A percentile compares a stretch with the other conserved stretches of the same genome.
Conservation (phyloP, 2,888 invertebrate species). For the Ochropacha duplaris region DNA sequence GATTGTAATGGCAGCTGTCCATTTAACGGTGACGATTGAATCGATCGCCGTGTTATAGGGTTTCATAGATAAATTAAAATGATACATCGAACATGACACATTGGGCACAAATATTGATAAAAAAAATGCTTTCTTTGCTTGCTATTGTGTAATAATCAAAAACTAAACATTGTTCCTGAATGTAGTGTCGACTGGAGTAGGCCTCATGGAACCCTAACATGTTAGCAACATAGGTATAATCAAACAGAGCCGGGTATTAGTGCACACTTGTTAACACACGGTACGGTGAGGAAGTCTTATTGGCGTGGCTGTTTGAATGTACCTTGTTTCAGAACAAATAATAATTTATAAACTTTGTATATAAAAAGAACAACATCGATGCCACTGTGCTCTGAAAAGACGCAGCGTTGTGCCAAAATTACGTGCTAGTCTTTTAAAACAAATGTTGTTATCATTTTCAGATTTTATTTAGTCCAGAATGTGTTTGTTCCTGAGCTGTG, state of each 20-base stretch:
- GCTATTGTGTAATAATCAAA: slow-evolving; percentile 54
- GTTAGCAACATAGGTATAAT: slow-evolving; percentile 26
- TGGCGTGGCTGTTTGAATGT: slow-evolving; percentile 19
- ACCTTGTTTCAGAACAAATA: slow-evolving; percentile 55
- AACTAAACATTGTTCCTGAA: slow-evolving; percentile 56
- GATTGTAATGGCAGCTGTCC: slow-evolving; percentile 80
- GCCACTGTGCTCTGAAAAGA: slow-evolving; percentile 66
- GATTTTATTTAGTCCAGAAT: slow-evolving; percentile 83
- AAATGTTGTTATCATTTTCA: slow-evolving; percentile 82
- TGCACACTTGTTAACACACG: no score
- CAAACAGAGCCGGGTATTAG: slow-evolving; percentile 6
- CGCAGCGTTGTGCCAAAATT: slow-evolving; percentile 82
- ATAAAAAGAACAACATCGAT: slow-evolving; percentile 74
- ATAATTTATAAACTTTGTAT: slow-evolving; percentile 46
- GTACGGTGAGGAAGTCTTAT: no score
- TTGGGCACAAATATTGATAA: slow-evolving; percentile 79
- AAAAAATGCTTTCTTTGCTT: slow-evolving; percentile 69
- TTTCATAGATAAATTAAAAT: slow-evolving; percentile 74
- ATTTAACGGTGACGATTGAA: slow-evolving; percentile 66
- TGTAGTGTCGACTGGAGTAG: slow-evolving; percentile 46
- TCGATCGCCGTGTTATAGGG: slow-evolving; percentile 68
- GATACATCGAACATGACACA: slow-evolving; percentile 83
- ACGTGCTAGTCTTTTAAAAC: slow-evolving; percentile 80
- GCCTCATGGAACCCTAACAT: slow-evolving; percentile 64
- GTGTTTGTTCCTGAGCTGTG: slow-evolving; percentile 82